These are phyloP conservation scores for Sphaerodactylus townsendi DNA, from an alignment of 2,113 vertebrate genomes.

Conservation along the genomic window DNA sequence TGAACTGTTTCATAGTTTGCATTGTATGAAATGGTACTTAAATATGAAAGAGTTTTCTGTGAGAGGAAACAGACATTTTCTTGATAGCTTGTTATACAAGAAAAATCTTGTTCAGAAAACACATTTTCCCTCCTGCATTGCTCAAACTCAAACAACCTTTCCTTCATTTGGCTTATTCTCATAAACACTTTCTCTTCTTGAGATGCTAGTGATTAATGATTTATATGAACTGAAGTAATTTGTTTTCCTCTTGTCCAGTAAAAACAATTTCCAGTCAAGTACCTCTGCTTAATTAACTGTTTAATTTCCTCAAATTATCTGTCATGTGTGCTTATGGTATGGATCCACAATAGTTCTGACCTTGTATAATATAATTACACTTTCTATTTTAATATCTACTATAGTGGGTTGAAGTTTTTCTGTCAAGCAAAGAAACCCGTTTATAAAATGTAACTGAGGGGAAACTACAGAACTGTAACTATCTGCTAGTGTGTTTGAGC, in stretches of 20 bases:
- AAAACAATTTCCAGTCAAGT: neutral
- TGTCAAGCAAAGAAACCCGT: no score
- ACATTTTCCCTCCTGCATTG: neutral
- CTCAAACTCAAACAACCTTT: neutral
- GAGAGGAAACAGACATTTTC: neutral
- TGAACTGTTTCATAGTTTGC: neutral
- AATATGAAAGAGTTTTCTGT: neutral
- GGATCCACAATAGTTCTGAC: neutral
- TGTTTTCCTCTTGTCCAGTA: neutral
- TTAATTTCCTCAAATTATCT: neutral
- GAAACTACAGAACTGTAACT: no score
- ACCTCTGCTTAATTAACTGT: neutral
- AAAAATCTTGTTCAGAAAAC: constrained; percentile 5
- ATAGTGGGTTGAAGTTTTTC: no score
- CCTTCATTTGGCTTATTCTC: neutral
- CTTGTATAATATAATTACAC: neutral
- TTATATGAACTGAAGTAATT: neutral
- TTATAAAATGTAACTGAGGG: no score
- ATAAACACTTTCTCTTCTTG: neutral
- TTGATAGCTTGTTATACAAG: neutral
- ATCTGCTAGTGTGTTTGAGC: no score
- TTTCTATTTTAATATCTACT: neutral
- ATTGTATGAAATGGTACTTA: neutral
- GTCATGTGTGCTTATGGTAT: neutral
- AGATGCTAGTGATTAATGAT: neutral